phyloP scores from a whole-genome alignment of 2,797 vertebrate genomes.

The Halcyon smyrnensis region DNA sequence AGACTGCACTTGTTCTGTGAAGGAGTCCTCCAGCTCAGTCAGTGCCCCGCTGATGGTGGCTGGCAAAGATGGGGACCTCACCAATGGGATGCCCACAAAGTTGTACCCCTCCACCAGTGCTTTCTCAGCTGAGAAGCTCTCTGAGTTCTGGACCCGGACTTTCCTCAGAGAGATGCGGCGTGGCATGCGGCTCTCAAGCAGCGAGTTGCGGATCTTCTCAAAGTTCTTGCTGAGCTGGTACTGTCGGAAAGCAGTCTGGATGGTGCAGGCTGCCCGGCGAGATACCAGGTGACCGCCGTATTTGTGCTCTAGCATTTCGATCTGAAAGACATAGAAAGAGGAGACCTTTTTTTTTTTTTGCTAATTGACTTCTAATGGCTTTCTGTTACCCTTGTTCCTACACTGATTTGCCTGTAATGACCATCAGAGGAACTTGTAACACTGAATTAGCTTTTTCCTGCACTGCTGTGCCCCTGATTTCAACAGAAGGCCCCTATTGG shows the following conservation, averaged over 20 bases:
- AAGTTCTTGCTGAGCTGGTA: constrained; percentile 99
- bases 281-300: constrained; percentile 96
- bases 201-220: constrained; percentile 96
- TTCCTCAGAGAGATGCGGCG: constrained; percentile 95
- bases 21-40: constrained; percentile 97
- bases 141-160: constrained; percentile 88
- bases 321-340: constrained; percentile 79
- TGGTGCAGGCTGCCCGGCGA: constrained; percentile 93
- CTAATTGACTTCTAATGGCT: neutral
- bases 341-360: neutral
- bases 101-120: constrained; percentile 93
- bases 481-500: neutral
- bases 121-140: constrained; percentile 91
- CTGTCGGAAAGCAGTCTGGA: constrained; percentile 97
- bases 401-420: neutral
- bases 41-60: constrained; percentile 89
- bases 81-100: constrained; percentile 89
- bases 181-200: constrained; percentile 94
- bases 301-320: constrained; percentile 98
- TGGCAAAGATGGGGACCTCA: constrained; percentile 90
- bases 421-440: neutral
- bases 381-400: neutral
- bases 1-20: constrained; percentile 96
- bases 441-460: neutral
- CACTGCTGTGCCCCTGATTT: neutral